Conservation (phyloP, 2,888 invertebrate genomes). For the Pseudanteris insignis region DNA sequence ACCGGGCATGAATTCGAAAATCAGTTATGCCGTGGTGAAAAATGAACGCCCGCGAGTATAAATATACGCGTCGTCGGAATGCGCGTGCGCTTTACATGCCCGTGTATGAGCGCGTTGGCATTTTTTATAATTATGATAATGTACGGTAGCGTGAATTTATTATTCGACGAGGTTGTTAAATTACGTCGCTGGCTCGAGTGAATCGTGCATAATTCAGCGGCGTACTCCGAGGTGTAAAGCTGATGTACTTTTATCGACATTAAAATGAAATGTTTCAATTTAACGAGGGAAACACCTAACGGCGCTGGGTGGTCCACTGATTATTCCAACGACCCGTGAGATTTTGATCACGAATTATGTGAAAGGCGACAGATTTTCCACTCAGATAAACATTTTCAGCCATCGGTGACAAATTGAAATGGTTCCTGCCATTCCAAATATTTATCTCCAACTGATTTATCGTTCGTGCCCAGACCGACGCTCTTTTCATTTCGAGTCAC, state of each 20-base stretch:
- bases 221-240: conserved; percentile 24
- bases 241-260: conserved; percentile 22
- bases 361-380: conserved; percentile 24
- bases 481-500: conserved; percentile 14
- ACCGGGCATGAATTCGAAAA: conserved; percentile 39
- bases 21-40: conserved; percentile 39
- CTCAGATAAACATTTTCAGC: no score
- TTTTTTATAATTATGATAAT: conserved; percentile 36
- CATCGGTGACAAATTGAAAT: background rate
- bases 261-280: conserved; percentile 27
- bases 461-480: background rate
- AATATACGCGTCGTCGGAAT: conserved; percentile 20
- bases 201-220: conserved; percentile 9
- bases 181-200: conserved; percentile 6
- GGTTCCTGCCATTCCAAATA: conserved; percentile 16
- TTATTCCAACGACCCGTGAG: conserved; percentile 4
- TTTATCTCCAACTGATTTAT: conserved; percentile 21
- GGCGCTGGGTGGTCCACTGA: conserved; percentile 28
- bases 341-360: conserved; percentile 25
- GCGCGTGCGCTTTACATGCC: conserved; percentile 15
- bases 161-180: conserved; percentile 34
- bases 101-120: background rate
- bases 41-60: conserved; percentile 33
- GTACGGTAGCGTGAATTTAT: conserved; percentile 43
- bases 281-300: no score